These are phyloP conservation scores for Fratercula arctica DNA, from an alignment of 2,797 vertebrate species.

Conservation along the genomic window DNA sequence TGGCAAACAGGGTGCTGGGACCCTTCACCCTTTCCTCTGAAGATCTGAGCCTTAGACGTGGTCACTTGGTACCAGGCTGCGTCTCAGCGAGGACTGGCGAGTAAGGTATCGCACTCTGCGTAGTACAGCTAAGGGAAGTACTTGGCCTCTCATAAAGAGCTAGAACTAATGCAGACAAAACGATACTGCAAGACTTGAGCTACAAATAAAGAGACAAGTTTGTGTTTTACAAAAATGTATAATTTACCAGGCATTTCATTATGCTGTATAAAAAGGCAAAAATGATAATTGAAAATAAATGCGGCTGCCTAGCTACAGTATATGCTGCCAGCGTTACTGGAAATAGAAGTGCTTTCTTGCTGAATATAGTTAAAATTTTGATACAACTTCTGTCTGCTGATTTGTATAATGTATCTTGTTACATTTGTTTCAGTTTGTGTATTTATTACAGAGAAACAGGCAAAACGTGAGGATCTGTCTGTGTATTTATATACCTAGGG, in stretches of 20 bases:
- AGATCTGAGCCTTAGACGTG: background rate
- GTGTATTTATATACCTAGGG: conserved; percentile 31
- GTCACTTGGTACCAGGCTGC: background rate
- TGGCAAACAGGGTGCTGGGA: background rate
- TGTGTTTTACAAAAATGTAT: conserved; percentile 69
- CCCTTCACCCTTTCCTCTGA: background rate
- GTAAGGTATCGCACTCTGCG: background rate
- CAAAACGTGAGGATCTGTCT: conserved; percentile 34
- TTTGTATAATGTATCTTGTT: conserved; percentile 54
- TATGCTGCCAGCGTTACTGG: conserved; percentile 51
- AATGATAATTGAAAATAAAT: conserved; percentile 72
- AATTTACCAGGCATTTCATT: conserved; percentile 72
- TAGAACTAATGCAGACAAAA: conserved; percentile 64
- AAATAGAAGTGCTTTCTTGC: conserved; percentile 65
- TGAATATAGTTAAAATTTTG: conserved; percentile 61
- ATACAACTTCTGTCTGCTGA: conserved; percentile 64
- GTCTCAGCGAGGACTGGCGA: background rate
- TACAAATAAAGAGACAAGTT: conserved; percentile 67
- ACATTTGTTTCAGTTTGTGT: conserved; percentile 64
- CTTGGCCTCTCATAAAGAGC: conserved; percentile 38
- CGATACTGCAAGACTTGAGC: conserved; percentile 52
- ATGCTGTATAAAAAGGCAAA: conserved; percentile 66
- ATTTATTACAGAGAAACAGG: conserved; percentile 33
- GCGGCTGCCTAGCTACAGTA: conserved; percentile 58
- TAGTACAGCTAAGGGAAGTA: conserved; percentile 33